Evolutionary conservation across 1,140 invertebrate genomes (phyloP).

Genomic region (Megalonaias nervosa): DNA sequence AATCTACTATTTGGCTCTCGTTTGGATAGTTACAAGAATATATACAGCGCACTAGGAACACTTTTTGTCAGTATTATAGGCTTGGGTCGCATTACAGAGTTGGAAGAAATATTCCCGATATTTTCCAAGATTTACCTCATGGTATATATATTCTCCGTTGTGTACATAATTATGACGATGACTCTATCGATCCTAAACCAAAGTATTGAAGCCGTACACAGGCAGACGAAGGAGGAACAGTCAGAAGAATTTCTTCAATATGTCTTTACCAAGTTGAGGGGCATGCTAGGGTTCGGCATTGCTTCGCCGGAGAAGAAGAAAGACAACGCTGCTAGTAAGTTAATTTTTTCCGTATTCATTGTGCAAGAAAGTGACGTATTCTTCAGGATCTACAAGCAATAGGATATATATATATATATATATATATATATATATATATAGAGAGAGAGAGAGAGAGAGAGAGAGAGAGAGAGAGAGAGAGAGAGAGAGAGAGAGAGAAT

Average conservation of each 20-base stretch:
- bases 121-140: constrained; percentile 52
- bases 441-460: too few species aligned
- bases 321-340: too few species aligned
- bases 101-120: constrained; percentile 41
- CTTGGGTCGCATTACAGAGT: constrained; percentile 70
- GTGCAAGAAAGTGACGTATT: too few species aligned
- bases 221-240: constrained; percentile 35
- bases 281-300: constrained; percentile 21
- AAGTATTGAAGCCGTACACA: constrained; percentile 43
- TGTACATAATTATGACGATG: constrained; percentile 51
- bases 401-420: too few species aligned
- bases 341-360: too few species aligned
- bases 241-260: constrained; percentile 45
- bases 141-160: constrained; percentile 42
- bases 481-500: too few species aligned
- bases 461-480: too few species aligned
- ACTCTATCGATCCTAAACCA: constrained; percentile 52
- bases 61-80: constrained; percentile 77
- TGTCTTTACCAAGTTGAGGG: constrained; percentile 37
- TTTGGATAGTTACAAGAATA: constrained; percentile 48
- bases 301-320: too few species aligned
- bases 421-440: too few species aligned
- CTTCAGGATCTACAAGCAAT: too few species aligned
- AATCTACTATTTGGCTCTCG: constrained; percentile 46
- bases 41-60: constrained; percentile 43